Evolutionary conservation across 2,888 invertebrate species (phyloP), one percentile per base, ranked within the genome.

Genomic region (Monopis laevigella): DNA sequence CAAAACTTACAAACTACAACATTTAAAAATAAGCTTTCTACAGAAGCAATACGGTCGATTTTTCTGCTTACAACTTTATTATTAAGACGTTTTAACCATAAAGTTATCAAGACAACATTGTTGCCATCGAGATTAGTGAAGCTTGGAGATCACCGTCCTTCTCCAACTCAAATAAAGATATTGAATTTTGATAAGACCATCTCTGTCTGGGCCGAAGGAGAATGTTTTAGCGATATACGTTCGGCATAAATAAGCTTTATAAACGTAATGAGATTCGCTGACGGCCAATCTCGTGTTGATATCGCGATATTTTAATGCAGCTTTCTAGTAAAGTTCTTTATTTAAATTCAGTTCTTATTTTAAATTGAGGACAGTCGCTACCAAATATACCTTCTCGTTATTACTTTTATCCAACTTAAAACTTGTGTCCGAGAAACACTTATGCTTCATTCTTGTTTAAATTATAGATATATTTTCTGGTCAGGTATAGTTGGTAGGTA

Each of bases 141-240:
- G 65, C 56, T 58, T 52, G 59, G 61, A 64, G 62, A 65, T 59
- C 65, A 65, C 60, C 61, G 62, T 75, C 73, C 70, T 67, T 67
- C 65, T 70, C 71, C 60, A 62, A 61, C 65, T 58, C 65, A 63
- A 70, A 73, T 77, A 71, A 72, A 77, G 71, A 73, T 75, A 75
- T 75, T 68, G 72, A 71, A 71, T 69, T 67, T 67, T 62, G 73
- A 75, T 77, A 74, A 68, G 55, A 53, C 56, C 52, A 51, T 63
- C 64, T 66, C 65, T 62, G 55, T 68, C 67, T 62, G 47, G 48
- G 50, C 8, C 16, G 16, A 12, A 19, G n/a, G 35, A 38, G 51
- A 56, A 58, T 56, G 53, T 53, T 55, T 44, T 43, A 30, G 42
- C 35, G 17, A 40, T 39, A 39, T 36, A 28, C 29, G 16, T 10